A percentile compares a stretch with the other conserved stretches of the same genome.
phyloP scores from a whole-genome alignment of 2,797 vertebrate genomes.

The Decapterus maruadsi region DNA sequence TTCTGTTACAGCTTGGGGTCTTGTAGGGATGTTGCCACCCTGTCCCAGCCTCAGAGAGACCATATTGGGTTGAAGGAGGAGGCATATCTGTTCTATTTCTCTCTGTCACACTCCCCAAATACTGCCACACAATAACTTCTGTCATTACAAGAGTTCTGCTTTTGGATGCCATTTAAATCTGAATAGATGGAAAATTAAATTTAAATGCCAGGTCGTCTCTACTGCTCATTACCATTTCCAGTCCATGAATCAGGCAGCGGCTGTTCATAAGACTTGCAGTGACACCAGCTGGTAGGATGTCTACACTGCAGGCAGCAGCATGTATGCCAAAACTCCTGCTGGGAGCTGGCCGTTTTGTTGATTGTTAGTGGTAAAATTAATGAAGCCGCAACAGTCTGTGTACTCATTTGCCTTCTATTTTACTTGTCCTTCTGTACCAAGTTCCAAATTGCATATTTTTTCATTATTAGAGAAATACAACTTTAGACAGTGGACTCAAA shows the following conservation, averaged over 20 bases:
- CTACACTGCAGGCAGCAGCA: slow-evolving; percentile 51
- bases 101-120: slow-evolving; percentile 47
- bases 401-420: slow-evolving; percentile 6
- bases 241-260: slow-evolving; percentile 10
- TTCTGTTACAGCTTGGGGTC: slow-evolving; percentile 43
- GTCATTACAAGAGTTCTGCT: slow-evolving; percentile 68
- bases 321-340: slow-evolving; percentile 13
- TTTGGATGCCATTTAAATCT: slow-evolving; percentile 73
- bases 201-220: slow-evolving; percentile 68
- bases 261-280: slow-evolving; percentile 73
- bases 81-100: slow-evolving; percentile 52
- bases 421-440: not conserved
- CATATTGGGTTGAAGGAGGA: slow-evolving; percentile 48
- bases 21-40: slow-evolving; percentile 27
- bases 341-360: not conserved
- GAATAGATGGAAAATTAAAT: slow-evolving; percentile 78
- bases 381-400: not conserved
- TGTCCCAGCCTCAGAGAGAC: slow-evolving; percentile 55
- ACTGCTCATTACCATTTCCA: slow-evolving; percentile 43
- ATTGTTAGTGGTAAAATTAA: slow-evolving; percentile 8
- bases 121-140: slow-evolving; percentile 60
- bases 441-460: slow-evolving; percentile 9
- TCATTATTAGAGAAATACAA: slow-evolving; percentile 4
- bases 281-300: slow-evolving; percentile 77
- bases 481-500: not conserved